A percentile compares a stretch with the other conserved stretches of the same genome.
Evolutionary conservation across 2,888 invertebrate species (phyloP).

Genomic region (Thymelicus sylvestris): DNA sequence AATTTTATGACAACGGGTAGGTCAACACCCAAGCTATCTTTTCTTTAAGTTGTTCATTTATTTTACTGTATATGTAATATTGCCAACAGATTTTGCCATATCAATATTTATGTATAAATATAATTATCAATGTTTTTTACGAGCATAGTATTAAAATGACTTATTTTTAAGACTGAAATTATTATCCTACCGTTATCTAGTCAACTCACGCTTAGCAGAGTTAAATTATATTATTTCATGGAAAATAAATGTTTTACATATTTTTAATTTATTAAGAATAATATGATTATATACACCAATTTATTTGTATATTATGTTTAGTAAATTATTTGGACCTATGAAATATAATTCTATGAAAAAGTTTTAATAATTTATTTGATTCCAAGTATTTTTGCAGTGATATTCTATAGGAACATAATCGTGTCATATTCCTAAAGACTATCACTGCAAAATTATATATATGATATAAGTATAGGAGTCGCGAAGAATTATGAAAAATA

Average conservation of each 20-base stretch:
- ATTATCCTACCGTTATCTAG: constrained; percentile 21
- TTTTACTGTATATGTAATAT: not conserved
- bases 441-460: no score
- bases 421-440: constrained; percentile 7
- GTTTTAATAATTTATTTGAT: no score
- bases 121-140: not conserved
- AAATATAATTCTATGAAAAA: no score
- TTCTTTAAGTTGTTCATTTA: no score
- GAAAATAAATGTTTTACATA: not conserved
- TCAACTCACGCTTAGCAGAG: constrained; percentile 11
- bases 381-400: no score
- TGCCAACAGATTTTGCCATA: not conserved
- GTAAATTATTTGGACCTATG: no score
- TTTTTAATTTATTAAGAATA: not conserved
- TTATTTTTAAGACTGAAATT: constrained; percentile 28
- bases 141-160: not conserved
- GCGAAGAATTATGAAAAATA: constrained; percentile 42
- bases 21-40: no score
- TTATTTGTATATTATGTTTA: not conserved
- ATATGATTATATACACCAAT: not conserved
- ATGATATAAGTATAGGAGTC: constrained; percentile 36
- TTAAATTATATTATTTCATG: constrained; percentile 9
- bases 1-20: no score
- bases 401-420: not conserved
- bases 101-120: not conserved